Conservation (phyloP, 2,113 vertebrate species). For the Actenoides lindsayi region DNA sequence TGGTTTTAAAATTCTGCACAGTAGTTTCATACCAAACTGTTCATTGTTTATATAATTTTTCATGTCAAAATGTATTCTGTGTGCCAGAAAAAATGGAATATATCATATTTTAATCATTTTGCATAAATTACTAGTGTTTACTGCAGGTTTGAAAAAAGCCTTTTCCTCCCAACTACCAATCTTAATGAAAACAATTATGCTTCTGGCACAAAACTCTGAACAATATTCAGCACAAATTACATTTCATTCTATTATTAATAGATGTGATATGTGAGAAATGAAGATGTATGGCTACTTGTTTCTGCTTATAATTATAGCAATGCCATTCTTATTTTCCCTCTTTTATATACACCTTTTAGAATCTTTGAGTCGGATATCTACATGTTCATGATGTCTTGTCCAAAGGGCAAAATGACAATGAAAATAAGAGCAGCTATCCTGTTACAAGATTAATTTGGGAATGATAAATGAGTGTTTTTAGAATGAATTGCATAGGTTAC, state of each 20-base stretch:
- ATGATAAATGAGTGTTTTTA: slow-evolving; percentile 74
- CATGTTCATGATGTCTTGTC: slow-evolving; percentile 56
- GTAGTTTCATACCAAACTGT: slow-evolving; percentile 37
- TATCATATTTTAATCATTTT: slow-evolving; percentile 28
- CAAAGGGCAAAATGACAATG: slow-evolving; percentile 50
- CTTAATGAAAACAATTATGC: slow-evolving; percentile 42
- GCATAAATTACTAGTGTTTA: neutral
- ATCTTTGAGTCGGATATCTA: neutral
- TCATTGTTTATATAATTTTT: slow-evolving; percentile 22
- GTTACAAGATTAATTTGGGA: slow-evolving; percentile 67
- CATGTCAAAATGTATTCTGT: slow-evolving; percentile 10
- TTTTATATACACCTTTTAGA: slow-evolving; percentile 27
- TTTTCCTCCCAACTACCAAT: neutral
- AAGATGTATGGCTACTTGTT: slow-evolving; percentile 68
- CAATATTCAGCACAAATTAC: slow-evolving; percentile 59
- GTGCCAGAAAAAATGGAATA: neutral
- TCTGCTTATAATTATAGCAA: slow-evolving; percentile 65
- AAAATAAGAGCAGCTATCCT: slow-evolving; percentile 52
- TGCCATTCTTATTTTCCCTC: slow-evolving; percentile 24
- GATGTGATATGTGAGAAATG: slow-evolving; percentile 61
- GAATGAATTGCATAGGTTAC: slow-evolving; percentile 64
- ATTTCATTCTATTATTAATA: slow-evolving; percentile 65
- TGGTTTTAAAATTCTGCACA: neutral
- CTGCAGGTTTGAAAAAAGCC: neutral
- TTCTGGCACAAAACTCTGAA: slow-evolving; percentile 39